Evolutionary conservation across 2,797 vertebrate genomes (phyloP).

Genomic region (Oreonectes daqikongensis): DNA sequence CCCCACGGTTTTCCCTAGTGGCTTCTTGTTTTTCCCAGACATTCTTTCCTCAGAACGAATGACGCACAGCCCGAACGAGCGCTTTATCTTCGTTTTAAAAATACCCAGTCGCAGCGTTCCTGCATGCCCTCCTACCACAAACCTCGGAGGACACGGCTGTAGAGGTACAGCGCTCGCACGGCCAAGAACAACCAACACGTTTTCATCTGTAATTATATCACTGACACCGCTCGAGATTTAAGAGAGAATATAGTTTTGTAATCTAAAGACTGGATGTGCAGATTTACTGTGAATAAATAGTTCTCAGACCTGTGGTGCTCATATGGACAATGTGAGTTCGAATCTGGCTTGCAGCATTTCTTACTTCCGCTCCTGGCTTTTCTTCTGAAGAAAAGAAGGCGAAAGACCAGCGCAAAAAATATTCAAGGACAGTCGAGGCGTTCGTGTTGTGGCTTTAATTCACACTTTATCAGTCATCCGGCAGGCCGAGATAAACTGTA

Average conservation of each 20-base stretch:
- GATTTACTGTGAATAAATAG: too few species aligned
- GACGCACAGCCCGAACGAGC: slow-evolving; percentile 67
- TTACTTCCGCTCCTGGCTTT: neutral
- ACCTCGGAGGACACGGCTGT: slow-evolving; percentile 32
- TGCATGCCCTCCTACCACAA: slow-evolving; percentile 41
- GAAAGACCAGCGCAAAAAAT: too few species aligned
- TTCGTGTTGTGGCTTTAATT: slow-evolving; percentile 9
- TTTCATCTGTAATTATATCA: slow-evolving; percentile 8
- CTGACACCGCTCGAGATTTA: neutral
- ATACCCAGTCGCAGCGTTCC: slow-evolving; percentile 64
- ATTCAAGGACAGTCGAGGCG: slow-evolving; percentile 6
- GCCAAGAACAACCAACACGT: neutral
- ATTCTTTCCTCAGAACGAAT: slow-evolving; percentile 72
- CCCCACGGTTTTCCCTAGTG: slow-evolving; percentile 28
- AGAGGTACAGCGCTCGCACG: neutral
- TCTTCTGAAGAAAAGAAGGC: neutral
- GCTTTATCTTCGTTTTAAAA: slow-evolving; percentile 63
- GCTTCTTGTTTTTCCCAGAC: slow-evolving; percentile 72
- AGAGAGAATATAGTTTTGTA: too few species aligned
- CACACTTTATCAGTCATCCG: neutral
- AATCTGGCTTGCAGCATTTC: neutral
- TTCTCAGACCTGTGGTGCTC: neutral
- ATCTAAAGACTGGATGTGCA: too few species aligned
- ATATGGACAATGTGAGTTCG: neutral
- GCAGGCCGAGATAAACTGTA: neutral